phyloP scores from a whole-genome alignment of 2,888 invertebrate genomes.

The Ischnus inquisitorius region DNA sequence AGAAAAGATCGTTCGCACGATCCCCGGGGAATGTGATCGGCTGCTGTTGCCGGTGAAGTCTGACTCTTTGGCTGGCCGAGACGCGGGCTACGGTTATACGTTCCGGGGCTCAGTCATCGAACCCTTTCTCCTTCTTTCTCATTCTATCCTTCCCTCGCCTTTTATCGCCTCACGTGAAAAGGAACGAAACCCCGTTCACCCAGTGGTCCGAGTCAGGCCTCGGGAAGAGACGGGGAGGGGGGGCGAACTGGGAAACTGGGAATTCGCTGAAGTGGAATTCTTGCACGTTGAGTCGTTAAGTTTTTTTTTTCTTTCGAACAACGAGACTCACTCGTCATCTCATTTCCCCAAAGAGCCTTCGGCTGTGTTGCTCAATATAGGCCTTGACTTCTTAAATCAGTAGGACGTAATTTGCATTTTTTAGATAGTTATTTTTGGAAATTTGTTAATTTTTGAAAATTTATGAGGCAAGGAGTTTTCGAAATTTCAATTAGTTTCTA shows the following conservation, averaged over 20 bases:
- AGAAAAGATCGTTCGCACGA: conserved; percentile 74
- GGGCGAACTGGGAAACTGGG: conserved; percentile 15
- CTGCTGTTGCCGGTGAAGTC: conserved; percentile 35
- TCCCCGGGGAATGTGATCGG: conserved; percentile 75
- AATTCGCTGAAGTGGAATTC: conserved; percentile 29
- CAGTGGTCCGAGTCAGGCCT: conserved; percentile 44
- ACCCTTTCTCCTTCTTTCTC: conserved; percentile 69
- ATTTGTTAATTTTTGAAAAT: no score
- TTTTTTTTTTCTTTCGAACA: neutral
- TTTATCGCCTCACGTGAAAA: conserved; percentile 14
- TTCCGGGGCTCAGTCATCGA: conserved; percentile 66
- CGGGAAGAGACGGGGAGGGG: conserved; percentile 31
- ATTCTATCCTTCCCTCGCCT: conserved; percentile 45
- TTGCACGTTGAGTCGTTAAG: conserved; percentile 28
- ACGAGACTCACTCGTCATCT: neutral
- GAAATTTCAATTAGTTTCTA: no score
- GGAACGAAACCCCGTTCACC: conserved; percentile 45
- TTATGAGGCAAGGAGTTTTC: no score
- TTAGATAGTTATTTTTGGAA: no score
- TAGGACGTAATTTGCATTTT: neutral
- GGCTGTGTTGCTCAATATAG: neutral
- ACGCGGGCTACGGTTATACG: conserved; percentile 44
- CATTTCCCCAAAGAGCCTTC: neutral
- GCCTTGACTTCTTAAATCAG: no score
- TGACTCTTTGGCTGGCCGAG: conserved; percentile 23